Conservation (phyloP, 1,140 invertebrate species). For the Macrobrachium nipponense region DNA sequence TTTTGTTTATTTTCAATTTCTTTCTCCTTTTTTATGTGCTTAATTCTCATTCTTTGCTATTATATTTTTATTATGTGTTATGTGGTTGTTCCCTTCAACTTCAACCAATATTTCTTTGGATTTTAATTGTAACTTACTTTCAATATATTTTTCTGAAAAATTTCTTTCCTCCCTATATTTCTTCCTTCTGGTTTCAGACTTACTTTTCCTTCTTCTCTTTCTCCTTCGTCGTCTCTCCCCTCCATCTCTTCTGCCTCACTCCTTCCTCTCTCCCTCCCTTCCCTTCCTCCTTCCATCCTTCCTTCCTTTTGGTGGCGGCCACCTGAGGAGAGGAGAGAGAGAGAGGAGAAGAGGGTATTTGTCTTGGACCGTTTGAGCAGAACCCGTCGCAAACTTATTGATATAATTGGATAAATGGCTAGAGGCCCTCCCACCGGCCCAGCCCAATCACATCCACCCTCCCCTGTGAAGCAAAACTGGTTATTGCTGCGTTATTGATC, state of each 20-base stretch:
- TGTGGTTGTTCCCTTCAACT: background rate
- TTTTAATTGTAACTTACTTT: background rate
- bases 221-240: background rate
- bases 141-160: background rate
- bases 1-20: background rate
- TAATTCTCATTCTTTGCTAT: background rate
- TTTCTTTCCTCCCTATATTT: background rate
- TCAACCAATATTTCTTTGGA: background rate
- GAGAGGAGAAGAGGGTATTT: conserved; percentile 41
- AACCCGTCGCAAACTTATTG: conserved; percentile 61
- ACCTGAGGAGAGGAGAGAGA: background rate
- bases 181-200: background rate
- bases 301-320: background rate
- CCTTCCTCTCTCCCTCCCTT: background rate
- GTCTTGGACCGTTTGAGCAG: conserved; percentile 59
- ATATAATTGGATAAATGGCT: conserved; percentile 62
- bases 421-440: conserved; percentile 55
- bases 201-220: background rate
- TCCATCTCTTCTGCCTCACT: background rate
- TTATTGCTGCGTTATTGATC: conserved; percentile 56
- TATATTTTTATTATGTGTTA: background rate
- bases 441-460: conserved; percentile 54
- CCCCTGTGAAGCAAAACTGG: conserved; percentile 54
- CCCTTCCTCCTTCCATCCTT: background rate
- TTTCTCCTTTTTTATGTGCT: background rate